Base-by-base conservation (phyloP, 2,888 invertebrate species). In the Eurois occulta region DNA sequence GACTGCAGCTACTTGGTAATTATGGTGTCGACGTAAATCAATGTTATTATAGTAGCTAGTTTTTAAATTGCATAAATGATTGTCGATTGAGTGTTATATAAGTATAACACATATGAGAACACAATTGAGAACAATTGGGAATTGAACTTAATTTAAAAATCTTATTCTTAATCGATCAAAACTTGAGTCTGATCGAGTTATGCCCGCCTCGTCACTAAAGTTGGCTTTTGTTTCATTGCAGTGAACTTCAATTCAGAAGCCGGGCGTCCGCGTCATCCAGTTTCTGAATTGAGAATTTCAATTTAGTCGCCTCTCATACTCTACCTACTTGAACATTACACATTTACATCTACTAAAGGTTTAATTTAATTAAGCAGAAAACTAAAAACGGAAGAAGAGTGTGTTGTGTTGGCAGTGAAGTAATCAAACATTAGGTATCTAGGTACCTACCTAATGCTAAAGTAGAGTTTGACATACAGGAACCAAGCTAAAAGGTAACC, bases 61-160 rank as follows among this genome's bases (percentile, higher is more conserved):
- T 84, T 85, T 79, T 89, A 80, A 86, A 87, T 88, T 84, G 81
- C 72, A 74, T 83, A 84, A 88, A 89, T 85, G 75, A 84, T 67
- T 28, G 55, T 72, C 78, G 46, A 77, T 77, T 70, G 64, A 84
- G 48, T 67, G 66, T 64, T 76, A 65, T 72, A 69, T n/a, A n/a
- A n/a, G n/a, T n/a, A n/a, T n/a, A n/a, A n/a, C n/a, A n/a, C n/a
- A n/a, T n/a, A n/a, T n/a, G n/a, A n/a, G n/a, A n/a, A n/a, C n/a
- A n/a, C n/a, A 87, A 88, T 89, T 87, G 86, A 78, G 73, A 75
- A 83, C 86, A 87, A 87, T 86, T 87, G 82, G 74, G 16, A 69
- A 67, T 75, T 85, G 78, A 75, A 70, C 80, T 82, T 82, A 80
- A 88, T 84, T 87, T 77, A 75, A 84, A 78, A 79, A 79, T 73